Conservation (phyloP, 2,797 vertebrate species). For the Anableps anableps region DNA sequence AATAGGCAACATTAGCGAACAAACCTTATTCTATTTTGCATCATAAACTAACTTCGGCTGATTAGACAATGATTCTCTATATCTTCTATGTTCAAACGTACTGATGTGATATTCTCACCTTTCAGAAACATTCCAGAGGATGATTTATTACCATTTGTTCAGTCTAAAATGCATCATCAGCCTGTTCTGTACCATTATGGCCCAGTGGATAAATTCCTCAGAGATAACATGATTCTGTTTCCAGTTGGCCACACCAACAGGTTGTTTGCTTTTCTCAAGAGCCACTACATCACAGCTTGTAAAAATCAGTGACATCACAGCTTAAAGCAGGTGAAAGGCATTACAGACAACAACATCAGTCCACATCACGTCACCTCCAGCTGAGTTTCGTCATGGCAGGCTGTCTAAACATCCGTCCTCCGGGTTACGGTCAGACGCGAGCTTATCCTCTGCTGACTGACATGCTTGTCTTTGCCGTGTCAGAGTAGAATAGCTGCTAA, state of each 20-base stretch:
- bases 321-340: slow-evolving; percentile 9
- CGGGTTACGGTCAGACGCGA: slow-evolving; percentile 50
- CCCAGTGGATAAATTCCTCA: background rate
- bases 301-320: slow-evolving; percentile 1
- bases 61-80: background rate
- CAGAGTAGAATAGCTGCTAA: slow-evolving; percentile 72
- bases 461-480: slow-evolving; percentile 77
- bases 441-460: slow-evolving; percentile 61
- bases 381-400: slow-evolving; percentile 25
- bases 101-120: no score
- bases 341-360: slow-evolving; percentile 31
- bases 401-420: slow-evolving; percentile 66
- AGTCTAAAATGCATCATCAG: background rate
- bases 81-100: background rate
- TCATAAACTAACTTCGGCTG: background rate
- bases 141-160: background rate
- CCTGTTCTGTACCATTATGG: no score
- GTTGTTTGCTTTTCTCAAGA: background rate
- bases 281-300: background rate
- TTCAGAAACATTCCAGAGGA: background rate
- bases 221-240: background rate
- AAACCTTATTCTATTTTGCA: background rate
- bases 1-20: background rate
- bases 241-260: background rate
- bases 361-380: slow-evolving; percentile 52